These are phyloP conservation scores for Theristus sp. DNA, from an alignment of 2,888 invertebrate species.

Conservation along the genomic window DNA sequence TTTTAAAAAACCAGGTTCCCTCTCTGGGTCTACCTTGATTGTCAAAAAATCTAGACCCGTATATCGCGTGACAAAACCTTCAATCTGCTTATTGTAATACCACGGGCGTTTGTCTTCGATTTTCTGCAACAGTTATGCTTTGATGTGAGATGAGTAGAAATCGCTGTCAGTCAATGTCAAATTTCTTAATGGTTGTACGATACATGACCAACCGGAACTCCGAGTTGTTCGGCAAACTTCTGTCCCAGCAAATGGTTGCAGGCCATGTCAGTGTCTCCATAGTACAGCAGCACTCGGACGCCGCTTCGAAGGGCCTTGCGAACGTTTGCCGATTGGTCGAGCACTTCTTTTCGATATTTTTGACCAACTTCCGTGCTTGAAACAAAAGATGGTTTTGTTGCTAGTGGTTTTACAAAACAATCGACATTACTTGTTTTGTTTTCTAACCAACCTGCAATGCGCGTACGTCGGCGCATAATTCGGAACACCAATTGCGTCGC, in stretches of 20 bases:
- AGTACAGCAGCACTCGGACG: not conserved
- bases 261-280: conserved; percentile 3
- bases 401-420: too few relatives aligned
- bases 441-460: not conserved
- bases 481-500: conserved; percentile 6
- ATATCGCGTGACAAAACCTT: conserved; percentile 7
- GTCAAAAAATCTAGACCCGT: conserved; percentile 5
- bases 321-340: not conserved
- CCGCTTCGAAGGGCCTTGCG: not conserved
- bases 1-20: too few relatives aligned
- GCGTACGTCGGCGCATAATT: not conserved
- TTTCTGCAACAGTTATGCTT: conserved; percentile 1
- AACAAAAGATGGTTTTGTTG: too few relatives aligned
- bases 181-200: too few relatives aligned
- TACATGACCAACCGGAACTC: not conserved
- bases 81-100: conserved; percentile 7
- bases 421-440: too few relatives aligned
- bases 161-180: not conserved
- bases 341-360: not conserved
- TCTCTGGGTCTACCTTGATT: conserved; percentile 5
- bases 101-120: conserved; percentile 1
- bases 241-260: conserved; percentile 28
- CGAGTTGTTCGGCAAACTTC: conserved; percentile 23
- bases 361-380: not conserved
- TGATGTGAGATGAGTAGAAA: not conserved